A percentile compares a stretch with the other conserved stretches of the same genome.
phyloP scores from a whole-genome alignment of 2,113 vertebrate species.

The Oophaga pumilio region DNA sequence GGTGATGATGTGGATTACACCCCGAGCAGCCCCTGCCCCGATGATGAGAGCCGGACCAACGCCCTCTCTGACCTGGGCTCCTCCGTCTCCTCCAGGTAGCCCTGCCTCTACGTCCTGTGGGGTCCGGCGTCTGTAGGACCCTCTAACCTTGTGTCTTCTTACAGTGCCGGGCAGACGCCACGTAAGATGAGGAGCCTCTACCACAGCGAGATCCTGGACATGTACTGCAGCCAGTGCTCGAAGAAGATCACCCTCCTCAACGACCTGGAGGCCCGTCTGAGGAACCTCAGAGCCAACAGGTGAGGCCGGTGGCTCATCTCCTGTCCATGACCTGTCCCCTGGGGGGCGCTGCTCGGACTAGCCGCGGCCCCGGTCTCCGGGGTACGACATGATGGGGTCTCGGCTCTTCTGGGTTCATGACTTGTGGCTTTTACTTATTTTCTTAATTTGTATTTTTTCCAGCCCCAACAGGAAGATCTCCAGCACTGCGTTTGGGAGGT shows the following conservation, averaged over 20 bases:
- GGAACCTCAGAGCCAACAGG: slow-evolving; percentile 93
- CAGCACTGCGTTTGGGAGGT: slow-evolving; percentile 96
- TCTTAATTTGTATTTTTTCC: slow-evolving; percentile 55
- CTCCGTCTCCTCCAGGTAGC: slow-evolving; percentile 92
- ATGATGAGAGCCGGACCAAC: slow-evolving; percentile 89
- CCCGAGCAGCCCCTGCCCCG: slow-evolving; percentile 88
- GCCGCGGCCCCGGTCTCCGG: not conserved
- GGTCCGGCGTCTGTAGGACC: not conserved
- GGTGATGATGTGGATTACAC: slow-evolving; percentile 89
- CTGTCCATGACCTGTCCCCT: not conserved
- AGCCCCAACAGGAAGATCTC: slow-evolving; percentile 96
- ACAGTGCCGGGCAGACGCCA: slow-evolving; percentile 92
- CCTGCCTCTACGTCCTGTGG: not conserved
- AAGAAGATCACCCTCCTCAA: slow-evolving; percentile 95
- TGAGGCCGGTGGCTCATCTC: slow-evolving; percentile 59
- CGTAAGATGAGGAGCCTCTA: slow-evolving; percentile 83
- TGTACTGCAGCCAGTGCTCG: slow-evolving; percentile 96
- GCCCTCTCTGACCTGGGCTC: slow-evolving; percentile 92
- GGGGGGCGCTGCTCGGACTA: no score
- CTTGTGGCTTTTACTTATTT: not conserved
- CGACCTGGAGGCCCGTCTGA: slow-evolving; percentile 92
- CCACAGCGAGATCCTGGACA: slow-evolving; percentile 82
- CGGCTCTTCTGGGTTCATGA: not conserved
- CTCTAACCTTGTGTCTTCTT: slow-evolving; percentile 31
- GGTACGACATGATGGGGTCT: no score